Percentiles rank a stretch among this genome's conserved stretches.
phyloP scores from a whole-genome alignment of 2,113 vertebrate species.

The Datnioides undecimradiatus region DNA sequence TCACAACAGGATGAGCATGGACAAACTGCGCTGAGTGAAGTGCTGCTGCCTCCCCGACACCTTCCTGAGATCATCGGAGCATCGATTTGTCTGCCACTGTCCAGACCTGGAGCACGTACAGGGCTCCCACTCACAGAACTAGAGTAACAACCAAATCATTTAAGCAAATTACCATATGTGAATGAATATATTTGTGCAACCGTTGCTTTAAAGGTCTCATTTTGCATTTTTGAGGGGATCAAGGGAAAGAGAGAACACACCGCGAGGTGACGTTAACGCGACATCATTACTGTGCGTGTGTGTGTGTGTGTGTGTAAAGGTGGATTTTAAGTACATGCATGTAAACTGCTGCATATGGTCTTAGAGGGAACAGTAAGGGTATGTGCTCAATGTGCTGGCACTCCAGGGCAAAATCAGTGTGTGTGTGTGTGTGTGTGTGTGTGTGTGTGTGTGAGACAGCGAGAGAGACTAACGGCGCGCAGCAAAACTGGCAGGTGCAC shows the following conservation, averaged over 20 bases:
- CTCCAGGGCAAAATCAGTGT: background rate
- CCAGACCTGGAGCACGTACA: no score
- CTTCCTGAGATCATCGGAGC: background rate
- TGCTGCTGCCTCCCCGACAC: background rate
- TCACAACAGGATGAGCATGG: background rate
- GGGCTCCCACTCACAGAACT: background rate
- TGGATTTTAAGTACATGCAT: background rate
- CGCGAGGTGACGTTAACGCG: background rate
- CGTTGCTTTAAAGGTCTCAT: background rate
- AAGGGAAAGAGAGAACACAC: background rate
- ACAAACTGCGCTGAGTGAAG: background rate
- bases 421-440: background rate
- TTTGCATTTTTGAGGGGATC: background rate
- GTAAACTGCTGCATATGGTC: background rate
- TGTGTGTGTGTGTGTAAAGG: background rate
- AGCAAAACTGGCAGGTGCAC: constrained; percentile 42
- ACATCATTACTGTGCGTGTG: background rate
- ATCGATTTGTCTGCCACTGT: background rate
- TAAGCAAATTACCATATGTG: background rate
- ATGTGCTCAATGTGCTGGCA: background rate
- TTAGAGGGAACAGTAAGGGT: background rate
- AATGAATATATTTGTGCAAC: background rate
- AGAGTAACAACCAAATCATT: background rate
- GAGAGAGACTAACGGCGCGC: background rate
- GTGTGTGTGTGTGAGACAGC: background rate